Percentiles rank a stretch among this genome's conserved stretches.
These are phyloP conservation scores for Heliconius sara DNA, from an alignment of 2,888 invertebrate genomes.

Conservation along the genomic window DNA sequence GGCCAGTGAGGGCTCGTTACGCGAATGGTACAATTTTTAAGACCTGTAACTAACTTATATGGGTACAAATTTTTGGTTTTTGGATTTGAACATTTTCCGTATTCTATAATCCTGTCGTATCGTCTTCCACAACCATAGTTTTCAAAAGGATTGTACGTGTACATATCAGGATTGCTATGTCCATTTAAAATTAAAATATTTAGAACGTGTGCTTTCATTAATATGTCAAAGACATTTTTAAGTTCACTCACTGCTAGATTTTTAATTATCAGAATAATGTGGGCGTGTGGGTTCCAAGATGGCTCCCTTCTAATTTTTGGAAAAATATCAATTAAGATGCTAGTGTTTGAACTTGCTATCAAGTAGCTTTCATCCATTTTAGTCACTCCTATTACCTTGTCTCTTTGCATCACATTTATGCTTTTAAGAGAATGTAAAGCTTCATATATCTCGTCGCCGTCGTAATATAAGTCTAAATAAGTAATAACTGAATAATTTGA, in stretches of 20 bases:
- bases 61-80: conserved; percentile 53
- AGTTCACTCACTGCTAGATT: conserved; percentile 49
- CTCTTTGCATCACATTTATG: conserved; percentile 29
- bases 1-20: conserved; percentile 59
- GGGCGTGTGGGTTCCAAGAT: conserved; percentile 60
- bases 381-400: not conserved
- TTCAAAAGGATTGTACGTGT: conserved; percentile 65
- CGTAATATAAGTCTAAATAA: conserved; percentile 40
- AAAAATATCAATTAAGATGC: conserved; percentile 48
- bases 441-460: conserved; percentile 41
- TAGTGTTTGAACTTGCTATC: conserved; percentile 49
- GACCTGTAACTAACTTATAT: conserved; percentile 55
- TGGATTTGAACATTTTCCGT: conserved; percentile 57
- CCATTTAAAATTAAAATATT: conserved; percentile 59
- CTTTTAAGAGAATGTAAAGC: conserved; percentile 34
- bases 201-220: conserved; percentile 55
- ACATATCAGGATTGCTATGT: conserved; percentile 54
- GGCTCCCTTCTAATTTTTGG: conserved; percentile 49
- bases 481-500: conserved; percentile 33
- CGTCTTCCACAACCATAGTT: conserved; percentile 65
- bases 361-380: conserved; percentile 53
- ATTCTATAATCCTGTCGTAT: conserved; percentile 56
- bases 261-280: conserved; percentile 57
- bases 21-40: conserved; percentile 62
- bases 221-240: conserved; percentile 55